Evolutionary conservation across 1,140 invertebrate genomes (phyloP).

Genomic region (Diorhabda carinulata): DNA sequence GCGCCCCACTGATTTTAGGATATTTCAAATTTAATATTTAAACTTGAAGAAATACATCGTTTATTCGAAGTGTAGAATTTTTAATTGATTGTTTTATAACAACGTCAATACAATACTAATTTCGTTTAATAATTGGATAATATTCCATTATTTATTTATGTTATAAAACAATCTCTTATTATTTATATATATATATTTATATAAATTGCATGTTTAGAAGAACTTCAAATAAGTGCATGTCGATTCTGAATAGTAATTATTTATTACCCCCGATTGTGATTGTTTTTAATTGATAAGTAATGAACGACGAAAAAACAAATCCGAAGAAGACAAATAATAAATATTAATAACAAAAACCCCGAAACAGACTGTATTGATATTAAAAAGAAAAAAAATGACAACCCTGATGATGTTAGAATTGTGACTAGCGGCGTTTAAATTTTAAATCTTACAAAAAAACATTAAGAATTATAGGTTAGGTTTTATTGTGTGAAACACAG

Average conservation of each 20-base stretch:
- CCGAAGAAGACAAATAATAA: slow-evolving; percentile 9
- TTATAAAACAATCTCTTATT: slow-evolving; percentile 10
- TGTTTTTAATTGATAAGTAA: slow-evolving; percentile 9
- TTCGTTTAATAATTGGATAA: background rate
- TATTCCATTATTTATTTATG: slow-evolving; percentile 4
- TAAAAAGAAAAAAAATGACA: slow-evolving; percentile 13
- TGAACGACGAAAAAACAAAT: slow-evolving; percentile 11
- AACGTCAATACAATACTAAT: no score
- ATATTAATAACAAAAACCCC: slow-evolving; percentile 17
- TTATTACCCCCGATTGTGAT: background rate
- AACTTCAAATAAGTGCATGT: slow-evolving; percentile 8
- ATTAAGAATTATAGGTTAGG: slow-evolving; percentile 37
- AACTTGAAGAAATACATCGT: background rate
- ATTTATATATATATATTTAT: slow-evolving; percentile 20
- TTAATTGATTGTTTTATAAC: background rate
- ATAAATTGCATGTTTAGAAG: slow-evolving; percentile 17
- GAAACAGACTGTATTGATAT: slow-evolving; percentile 28
- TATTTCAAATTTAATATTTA: slow-evolving; percentile 7
- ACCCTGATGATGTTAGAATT: slow-evolving; percentile 40
- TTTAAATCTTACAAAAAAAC: slow-evolving; percentile 33
- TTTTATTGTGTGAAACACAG: slow-evolving; percentile 41
- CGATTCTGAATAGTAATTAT: slow-evolving; percentile 20
- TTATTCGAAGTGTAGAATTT: background rate
- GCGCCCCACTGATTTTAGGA: background rate
- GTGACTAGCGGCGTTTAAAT: slow-evolving; percentile 42